A percentile compares a stretch with the other conserved stretches of the same genome.
Conservation (phyloP, 2,888 invertebrate species). For the Pseudococcus jackbeardsleyi region DNA sequence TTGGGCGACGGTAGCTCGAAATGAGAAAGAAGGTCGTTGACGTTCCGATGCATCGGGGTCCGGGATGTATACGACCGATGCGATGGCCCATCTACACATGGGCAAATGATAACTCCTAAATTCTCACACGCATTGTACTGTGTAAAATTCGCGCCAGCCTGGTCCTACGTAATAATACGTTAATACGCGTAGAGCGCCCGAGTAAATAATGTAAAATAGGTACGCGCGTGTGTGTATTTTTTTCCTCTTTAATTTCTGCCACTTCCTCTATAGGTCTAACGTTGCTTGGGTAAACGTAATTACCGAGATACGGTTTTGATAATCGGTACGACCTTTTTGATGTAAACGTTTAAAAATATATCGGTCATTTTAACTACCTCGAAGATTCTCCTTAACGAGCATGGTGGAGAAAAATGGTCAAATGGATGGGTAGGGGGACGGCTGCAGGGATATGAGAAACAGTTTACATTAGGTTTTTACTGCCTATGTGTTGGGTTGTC, state of each 20-base stretch:
- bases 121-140: conserved; percentile 13
- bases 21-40: conserved; percentile 15
- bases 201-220: conserved; percentile 33
- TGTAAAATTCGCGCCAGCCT: not conserved
- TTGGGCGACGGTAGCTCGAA: not conserved
- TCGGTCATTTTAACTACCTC: not conserved
- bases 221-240: not conserved
- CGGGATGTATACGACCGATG: not conserved
- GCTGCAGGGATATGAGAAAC: no score
- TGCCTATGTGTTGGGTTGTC: no score
- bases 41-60: not conserved
- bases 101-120: not conserved
- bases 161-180: not conserved
- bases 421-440: not conserved
- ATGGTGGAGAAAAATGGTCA: not conserved
- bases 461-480: no score
- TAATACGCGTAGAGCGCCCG: not conserved
- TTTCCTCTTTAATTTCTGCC: not conserved
- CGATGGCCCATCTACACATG: not conserved
- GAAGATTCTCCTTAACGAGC: not conserved
- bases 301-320: conserved; percentile 20
- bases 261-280: not conserved
- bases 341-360: conserved; percentile 40
- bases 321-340: conserved; percentile 29
- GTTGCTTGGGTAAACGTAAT: conserved; percentile 9